Conservation (phyloP, 2,113 vertebrate species). For the Prietella phreatophila region DNA sequence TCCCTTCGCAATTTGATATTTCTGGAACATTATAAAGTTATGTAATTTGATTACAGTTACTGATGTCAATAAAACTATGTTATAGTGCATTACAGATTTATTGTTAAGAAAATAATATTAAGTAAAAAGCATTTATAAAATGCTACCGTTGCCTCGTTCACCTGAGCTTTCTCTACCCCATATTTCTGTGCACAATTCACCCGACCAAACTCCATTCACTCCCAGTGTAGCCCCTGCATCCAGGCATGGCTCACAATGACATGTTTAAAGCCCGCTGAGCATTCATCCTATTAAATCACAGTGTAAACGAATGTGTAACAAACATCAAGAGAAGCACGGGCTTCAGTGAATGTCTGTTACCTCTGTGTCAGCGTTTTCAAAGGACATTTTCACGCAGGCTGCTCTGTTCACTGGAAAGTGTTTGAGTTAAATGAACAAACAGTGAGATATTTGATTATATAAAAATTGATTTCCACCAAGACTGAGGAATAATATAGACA, state of each 20-base stretch:
- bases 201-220: neutral
- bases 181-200: neutral
- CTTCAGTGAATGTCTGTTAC: neutral
- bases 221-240: neutral
- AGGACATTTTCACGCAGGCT: neutral
- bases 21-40: neutral
- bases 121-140: no score
- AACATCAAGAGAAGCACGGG: neutral
- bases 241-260: neutral
- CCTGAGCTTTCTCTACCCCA: neutral
- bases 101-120: no score
- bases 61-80: no score
- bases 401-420: neutral
- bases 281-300: neutral
- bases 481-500: neutral
- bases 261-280: neutral
- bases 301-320: neutral
- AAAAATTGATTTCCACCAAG: slow-evolving; percentile 12
- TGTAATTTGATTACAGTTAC: no score
- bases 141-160: neutral
- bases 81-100: no score
- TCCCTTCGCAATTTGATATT: neutral
- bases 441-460: neutral
- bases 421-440: neutral
- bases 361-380: neutral